A percentile compares a stretch with the other conserved stretches of the same genome.
phyloP scores from a whole-genome alignment of 1,140 invertebrate genomes.

The Drosophila teissieri region DNA sequence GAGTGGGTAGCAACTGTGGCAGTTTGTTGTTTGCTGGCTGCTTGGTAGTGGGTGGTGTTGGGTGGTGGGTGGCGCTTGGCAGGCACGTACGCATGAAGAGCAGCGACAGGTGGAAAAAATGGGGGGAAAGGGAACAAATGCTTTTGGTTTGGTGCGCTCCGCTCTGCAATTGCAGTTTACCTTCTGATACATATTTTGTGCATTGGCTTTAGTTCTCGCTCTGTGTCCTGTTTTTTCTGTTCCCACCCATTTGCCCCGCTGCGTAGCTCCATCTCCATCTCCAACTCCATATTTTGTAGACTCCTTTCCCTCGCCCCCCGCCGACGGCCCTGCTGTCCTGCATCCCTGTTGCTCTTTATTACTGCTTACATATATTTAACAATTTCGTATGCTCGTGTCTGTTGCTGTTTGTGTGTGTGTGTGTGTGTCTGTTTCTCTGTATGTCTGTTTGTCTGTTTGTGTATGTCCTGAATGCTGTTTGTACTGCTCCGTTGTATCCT shows the following conservation, averaged over 20 bases:
- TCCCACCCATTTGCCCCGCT: background rate
- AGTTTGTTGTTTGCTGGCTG: too few relatives aligned
- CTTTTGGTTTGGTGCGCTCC: slow-evolving; percentile 31
- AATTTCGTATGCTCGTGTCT: slow-evolving; percentile 34
- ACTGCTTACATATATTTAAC: slow-evolving; percentile 48
- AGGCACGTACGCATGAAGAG: slow-evolving; percentile 3
- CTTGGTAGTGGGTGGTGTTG: background rate
- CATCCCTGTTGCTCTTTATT: slow-evolving; percentile 43
- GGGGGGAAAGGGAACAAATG: background rate
- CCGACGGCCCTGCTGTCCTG: background rate
- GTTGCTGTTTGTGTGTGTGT: background rate
- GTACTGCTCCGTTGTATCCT: slow-evolving; percentile 23
- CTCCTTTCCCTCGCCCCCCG: background rate
- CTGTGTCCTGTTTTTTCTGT: background rate
- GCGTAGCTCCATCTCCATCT: background rate
- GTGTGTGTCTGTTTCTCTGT: too few relatives aligned
- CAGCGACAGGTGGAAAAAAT: slow-evolving; percentile 14
- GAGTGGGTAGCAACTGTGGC: background rate
- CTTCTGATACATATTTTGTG: slow-evolving; percentile 64
- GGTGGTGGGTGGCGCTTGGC: background rate
- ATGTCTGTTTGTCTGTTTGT: too few relatives aligned
- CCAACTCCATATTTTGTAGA: background rate
- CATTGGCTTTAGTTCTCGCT: slow-evolving; percentile 60
- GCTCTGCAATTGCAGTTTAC: slow-evolving; percentile 45
- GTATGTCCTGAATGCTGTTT: slow-evolving; percentile 22